A percentile compares a stretch with the other conserved stretches of the same genome.
phyloP scores from a whole-genome alignment of 2,888 invertebrate species.

The Agrotis puta region DNA sequence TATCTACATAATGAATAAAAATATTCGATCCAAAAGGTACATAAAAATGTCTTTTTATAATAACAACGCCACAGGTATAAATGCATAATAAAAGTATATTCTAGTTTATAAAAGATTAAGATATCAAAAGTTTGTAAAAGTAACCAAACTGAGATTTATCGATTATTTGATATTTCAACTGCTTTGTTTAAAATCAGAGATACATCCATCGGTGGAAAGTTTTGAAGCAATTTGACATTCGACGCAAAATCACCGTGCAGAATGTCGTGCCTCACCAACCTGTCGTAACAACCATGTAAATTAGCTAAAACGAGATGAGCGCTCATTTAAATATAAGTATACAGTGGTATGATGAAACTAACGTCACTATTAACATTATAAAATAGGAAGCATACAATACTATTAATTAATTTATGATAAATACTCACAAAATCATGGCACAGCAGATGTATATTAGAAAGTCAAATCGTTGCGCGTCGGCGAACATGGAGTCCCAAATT shows the following conservation, averaged over 20 bases:
- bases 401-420: background rate
- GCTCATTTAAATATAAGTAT: background rate
- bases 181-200: constrained; percentile 95
- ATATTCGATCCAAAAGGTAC: constrained; percentile 61
- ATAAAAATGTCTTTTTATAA: constrained; percentile 57
- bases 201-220: constrained; percentile 97
- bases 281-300: constrained; percentile 79
- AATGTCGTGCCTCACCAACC: constrained; percentile 95
- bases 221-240: constrained; percentile 98
- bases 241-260: constrained; percentile 97
- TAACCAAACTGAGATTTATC: constrained; percentile 51
- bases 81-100: constrained; percentile 59
- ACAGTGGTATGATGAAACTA: background rate
- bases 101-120: constrained; percentile 50
- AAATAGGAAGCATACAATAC: background rate
- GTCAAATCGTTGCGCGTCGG: constrained; percentile 96
- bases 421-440: constrained; percentile 98
- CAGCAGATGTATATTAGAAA: constrained; percentile 98
- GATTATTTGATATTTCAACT: constrained; percentile 90
- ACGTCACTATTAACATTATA: background rate
- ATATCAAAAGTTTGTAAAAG: constrained; percentile 53
- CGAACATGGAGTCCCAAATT: constrained; percentile 99
- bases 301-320: constrained; percentile 10
- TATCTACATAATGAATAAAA: constrained; percentile 49
- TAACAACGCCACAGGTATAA: constrained; percentile 59